A percentile compares a stretch with the other conserved stretches of the same genome.
phyloP scores from a whole-genome alignment of 2,888 invertebrate species.

The Eupithecia exiguata region DNA sequence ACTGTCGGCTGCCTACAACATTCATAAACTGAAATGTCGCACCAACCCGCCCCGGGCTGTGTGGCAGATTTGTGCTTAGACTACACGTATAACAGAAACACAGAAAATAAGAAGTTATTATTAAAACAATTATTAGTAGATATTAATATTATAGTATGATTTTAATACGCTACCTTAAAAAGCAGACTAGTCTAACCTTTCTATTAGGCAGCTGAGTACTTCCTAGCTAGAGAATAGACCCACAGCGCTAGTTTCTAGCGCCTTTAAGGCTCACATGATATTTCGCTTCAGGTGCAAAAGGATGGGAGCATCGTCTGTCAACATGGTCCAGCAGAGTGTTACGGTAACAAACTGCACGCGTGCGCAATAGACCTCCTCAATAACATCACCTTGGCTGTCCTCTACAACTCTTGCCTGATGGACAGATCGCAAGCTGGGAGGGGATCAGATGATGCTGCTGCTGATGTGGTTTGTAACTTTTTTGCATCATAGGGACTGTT shows the following conservation, averaged over 20 bases:
- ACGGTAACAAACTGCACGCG: constrained; percentile 91
- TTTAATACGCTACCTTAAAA: too few relatives aligned
- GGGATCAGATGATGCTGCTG: constrained; percentile 24
- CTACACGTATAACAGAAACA: too few relatives aligned
- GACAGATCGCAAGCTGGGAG: constrained; percentile 13
- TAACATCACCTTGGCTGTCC: constrained; percentile 76
- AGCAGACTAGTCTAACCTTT: too few relatives aligned
- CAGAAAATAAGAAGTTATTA: background rate
- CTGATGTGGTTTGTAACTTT: constrained; percentile 3
- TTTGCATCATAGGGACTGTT: background rate
- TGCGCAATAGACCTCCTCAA: constrained; percentile 84
- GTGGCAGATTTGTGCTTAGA: too few relatives aligned
- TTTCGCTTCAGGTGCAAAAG: constrained; percentile 51
- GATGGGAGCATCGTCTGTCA: constrained; percentile 86
- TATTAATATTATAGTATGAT: too few relatives aligned
- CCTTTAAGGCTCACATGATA: background rate
- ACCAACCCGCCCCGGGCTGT: background rate
- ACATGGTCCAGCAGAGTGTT: constrained; percentile 88
- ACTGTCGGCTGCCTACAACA: background rate
- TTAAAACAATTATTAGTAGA: background rate
- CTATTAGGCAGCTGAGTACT: too few relatives aligned
- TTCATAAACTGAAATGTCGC: background rate
- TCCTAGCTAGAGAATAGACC: too few relatives aligned
- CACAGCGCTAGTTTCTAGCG: background rate
- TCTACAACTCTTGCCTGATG: constrained; percentile 88